phyloP scores from a whole-genome alignment of 2,888 invertebrate genomes.

The Timema cristinae region DNA sequence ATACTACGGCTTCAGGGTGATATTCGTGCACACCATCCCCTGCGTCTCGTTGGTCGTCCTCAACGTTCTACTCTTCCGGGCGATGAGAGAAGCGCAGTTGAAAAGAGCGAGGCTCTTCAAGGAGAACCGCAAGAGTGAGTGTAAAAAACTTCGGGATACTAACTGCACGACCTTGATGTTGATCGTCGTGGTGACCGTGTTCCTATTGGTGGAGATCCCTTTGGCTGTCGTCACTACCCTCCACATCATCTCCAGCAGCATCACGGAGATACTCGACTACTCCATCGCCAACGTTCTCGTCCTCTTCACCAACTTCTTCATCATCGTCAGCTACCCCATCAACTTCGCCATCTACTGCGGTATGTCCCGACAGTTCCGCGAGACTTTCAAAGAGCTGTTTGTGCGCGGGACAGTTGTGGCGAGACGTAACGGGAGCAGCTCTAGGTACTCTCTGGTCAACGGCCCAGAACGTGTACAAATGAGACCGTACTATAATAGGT shows the following conservation, averaged over 20 bases:
- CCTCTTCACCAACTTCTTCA: conserved; percentile 83
- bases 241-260: conserved; percentile 74
- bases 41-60: conserved; percentile 84
- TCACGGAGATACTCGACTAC: conserved; percentile 70
- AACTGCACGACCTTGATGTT: conserved; percentile 86
- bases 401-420: conserved; percentile 56
- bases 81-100: conserved; percentile 78
- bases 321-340: conserved; percentile 85
- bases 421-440: conserved; percentile 64
- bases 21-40: conserved; percentile 89
- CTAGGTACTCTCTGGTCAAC: conserved; percentile 75
- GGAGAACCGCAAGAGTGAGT: conserved; percentile 73
- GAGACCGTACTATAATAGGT: conserved; percentile 68
- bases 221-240: conserved; percentile 77
- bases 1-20: conserved; percentile 79
- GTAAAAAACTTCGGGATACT: conserved; percentile 70
- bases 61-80: conserved; percentile 80
- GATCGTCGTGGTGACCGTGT: conserved; percentile 81
- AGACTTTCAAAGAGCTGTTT: conserved; percentile 86
- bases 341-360: conserved; percentile 96
- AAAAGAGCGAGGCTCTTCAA: conserved; percentile 72
- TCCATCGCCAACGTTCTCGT: conserved; percentile 73
- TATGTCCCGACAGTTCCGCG: conserved; percentile 91
- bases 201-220: conserved; percentile 78
- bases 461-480: conserved; percentile 72